phyloP scores from a whole-genome alignment of 1,140 invertebrate genomes.

The Drosophila quadrilineata region DNA sequence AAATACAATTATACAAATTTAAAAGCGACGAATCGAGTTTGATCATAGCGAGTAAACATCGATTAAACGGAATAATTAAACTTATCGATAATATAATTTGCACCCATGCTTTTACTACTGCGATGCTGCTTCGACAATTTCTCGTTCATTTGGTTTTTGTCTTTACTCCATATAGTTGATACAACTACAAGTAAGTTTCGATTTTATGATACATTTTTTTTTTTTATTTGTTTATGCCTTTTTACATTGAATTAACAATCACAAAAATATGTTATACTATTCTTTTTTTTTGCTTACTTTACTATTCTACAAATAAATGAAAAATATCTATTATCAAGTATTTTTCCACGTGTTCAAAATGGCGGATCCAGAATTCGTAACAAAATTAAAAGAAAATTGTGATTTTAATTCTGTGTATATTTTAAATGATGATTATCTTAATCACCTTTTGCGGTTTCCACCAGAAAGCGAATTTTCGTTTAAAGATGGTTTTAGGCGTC shows the following conservation, averaged over 20 bases:
- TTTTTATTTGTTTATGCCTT: not conserved
- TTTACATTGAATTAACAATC: too few relatives aligned
- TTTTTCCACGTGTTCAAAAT: constrained; percentile 73
- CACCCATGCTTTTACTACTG: not conserved
- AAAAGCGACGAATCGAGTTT: not conserved
- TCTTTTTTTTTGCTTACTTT: too few relatives aligned
- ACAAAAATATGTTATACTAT: too few relatives aligned
- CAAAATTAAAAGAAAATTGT: too few relatives aligned
- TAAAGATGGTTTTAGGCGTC: constrained; percentile 83
- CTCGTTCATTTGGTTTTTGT: constrained; percentile 73
- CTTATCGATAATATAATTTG: not conserved
- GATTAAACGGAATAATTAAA: not conserved
- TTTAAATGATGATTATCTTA: constrained; percentile 69
- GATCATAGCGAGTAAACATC: not conserved
- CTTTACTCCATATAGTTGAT: constrained; percentile 59
- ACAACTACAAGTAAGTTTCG: constrained; percentile 55
- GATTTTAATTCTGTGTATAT: constrained; percentile 22
- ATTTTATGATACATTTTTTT: not conserved
- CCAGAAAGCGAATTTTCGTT: constrained; percentile 82
- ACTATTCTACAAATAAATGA: too few relatives aligned
- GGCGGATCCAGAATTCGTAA: too few relatives aligned
- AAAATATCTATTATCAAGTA: too few relatives aligned
- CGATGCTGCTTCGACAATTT: not conserved
- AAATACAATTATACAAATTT: too few relatives aligned
- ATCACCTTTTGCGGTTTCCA: constrained; percentile 86